Evolutionary conservation across 2,797 vertebrate genomes (phyloP).

Genomic region (Phoxinus dragarum): DNA sequence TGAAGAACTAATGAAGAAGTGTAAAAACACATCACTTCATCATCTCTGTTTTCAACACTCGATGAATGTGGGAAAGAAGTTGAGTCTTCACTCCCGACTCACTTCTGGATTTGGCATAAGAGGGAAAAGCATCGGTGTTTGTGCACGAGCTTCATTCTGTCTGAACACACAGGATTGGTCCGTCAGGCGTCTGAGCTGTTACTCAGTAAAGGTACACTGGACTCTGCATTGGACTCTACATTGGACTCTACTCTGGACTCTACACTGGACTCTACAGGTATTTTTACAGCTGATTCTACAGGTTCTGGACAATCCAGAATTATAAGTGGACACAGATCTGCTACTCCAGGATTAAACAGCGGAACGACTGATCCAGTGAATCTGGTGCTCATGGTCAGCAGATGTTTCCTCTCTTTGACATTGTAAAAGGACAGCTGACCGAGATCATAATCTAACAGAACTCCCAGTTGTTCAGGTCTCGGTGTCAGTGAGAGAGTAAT

Average conservation of each 20-base stretch:
- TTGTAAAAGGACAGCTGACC: conserved; percentile 68
- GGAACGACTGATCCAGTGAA: conserved; percentile 65
- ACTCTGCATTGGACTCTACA: too few relatives aligned
- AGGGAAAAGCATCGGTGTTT: too few relatives aligned
- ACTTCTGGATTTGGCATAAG: too few relatives aligned
- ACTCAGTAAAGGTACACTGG: neutral
- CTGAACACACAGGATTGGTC: neutral
- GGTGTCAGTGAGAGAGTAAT: accelerated
- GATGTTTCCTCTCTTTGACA: conserved; percentile 43
- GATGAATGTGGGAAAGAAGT: too few relatives aligned
- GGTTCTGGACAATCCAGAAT: conserved; percentile 1
- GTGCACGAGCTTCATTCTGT: too few relatives aligned
- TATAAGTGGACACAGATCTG: neutral
- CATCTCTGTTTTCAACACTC: too few relatives aligned
- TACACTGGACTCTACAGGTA: neutral
- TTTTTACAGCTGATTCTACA: neutral
- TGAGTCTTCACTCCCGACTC: too few relatives aligned
- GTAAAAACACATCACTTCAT: too few relatives aligned
- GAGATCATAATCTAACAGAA: conserved; percentile 63
- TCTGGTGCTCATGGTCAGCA: conserved; percentile 49
- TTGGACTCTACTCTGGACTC: too few relatives aligned
- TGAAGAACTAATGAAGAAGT: too few relatives aligned
- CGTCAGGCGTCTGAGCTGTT: neutral
- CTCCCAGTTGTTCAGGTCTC: conserved; percentile 59
- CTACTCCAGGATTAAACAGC: conserved; percentile 72